These are phyloP conservation scores for Peromyscus attwateri DNA, from an alignment of 2,797 vertebrate genomes.

Conservation along the genomic window DNA sequence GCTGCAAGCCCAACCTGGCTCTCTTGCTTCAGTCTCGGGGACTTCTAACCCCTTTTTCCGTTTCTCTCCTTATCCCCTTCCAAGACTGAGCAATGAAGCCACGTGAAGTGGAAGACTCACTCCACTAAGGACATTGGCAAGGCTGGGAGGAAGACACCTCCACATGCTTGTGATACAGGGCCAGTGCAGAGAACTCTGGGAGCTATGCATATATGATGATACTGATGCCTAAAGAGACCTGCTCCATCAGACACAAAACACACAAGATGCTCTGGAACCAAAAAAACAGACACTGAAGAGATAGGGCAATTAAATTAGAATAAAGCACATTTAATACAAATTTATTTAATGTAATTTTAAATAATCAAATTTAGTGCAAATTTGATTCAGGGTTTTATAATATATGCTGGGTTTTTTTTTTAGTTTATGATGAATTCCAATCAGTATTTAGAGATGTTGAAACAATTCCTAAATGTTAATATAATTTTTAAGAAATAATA, in stretches of 20 bases:
- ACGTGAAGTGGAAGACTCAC: neutral
- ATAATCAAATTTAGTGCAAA: neutral
- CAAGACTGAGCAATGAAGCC: neutral
- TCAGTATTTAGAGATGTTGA: neutral
- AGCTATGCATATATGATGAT: neutral
- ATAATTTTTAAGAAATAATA: neutral
- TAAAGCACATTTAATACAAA: neutral
- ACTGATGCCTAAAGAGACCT: neutral
- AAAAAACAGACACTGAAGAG: neutral
- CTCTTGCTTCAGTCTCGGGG: neutral
- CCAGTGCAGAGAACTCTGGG: neutral
- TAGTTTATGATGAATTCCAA: neutral
- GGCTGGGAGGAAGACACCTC: neutral
- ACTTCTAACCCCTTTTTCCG: neutral
- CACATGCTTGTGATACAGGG: neutral
- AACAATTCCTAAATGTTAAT: neutral
- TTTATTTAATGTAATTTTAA: neutral
- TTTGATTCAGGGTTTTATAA: conserved; percentile 26
- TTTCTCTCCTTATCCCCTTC: neutral
- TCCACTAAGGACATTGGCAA: neutral
- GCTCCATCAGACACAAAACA: neutral
- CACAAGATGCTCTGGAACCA: neutral
- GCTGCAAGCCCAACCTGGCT: neutral
- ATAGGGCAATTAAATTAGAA: neutral
- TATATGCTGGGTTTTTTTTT: neutral